Evolutionary conservation across 1,140 invertebrate genomes (phyloP).

Genomic region (Monochamus saltuarius): DNA sequence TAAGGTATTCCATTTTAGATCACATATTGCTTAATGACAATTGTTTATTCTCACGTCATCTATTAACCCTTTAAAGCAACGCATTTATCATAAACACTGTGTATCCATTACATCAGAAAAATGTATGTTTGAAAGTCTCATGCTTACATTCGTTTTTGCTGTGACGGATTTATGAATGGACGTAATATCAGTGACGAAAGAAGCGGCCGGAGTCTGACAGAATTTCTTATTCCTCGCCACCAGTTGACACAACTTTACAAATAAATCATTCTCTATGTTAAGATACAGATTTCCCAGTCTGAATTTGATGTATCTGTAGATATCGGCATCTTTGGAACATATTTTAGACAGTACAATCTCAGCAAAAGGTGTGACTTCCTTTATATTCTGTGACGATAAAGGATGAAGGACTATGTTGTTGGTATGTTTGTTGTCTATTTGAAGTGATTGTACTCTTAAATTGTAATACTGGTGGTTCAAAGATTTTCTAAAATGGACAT

Average conservation of each 20-base stretch:
- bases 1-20: too few species aligned
- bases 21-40: too few species aligned
- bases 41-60: too few species aligned
- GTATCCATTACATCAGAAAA: too few species aligned
- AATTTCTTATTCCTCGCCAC: constrained; percentile 36
- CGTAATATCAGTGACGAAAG: constrained; percentile 40
- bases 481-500: constrained; percentile 72
- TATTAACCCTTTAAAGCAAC: too few species aligned
- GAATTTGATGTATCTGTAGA: constrained; percentile 72
- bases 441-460: constrained; percentile 64
- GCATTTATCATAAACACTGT: too few species aligned
- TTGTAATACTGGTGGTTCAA: constrained; percentile 68
- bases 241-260: constrained; percentile 51
- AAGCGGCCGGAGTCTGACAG: constrained; percentile 24
- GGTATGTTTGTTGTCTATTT: constrained; percentile 83
- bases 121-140: constrained; percentile 1
- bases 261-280: constrained; percentile 75
- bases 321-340: constrained; percentile 49
- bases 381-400: constrained; percentile 45
- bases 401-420: constrained; percentile 77
- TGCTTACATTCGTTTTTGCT: constrained; percentile 30
- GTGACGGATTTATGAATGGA: constrained; percentile 35
- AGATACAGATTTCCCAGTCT: constrained; percentile 71
- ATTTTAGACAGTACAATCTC: constrained; percentile 66
- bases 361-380: constrained; percentile 62